These are phyloP conservation scores for Mesopsocus fuscifrons DNA, from an alignment of 2,888 invertebrate species.

Conservation along the genomic window DNA sequence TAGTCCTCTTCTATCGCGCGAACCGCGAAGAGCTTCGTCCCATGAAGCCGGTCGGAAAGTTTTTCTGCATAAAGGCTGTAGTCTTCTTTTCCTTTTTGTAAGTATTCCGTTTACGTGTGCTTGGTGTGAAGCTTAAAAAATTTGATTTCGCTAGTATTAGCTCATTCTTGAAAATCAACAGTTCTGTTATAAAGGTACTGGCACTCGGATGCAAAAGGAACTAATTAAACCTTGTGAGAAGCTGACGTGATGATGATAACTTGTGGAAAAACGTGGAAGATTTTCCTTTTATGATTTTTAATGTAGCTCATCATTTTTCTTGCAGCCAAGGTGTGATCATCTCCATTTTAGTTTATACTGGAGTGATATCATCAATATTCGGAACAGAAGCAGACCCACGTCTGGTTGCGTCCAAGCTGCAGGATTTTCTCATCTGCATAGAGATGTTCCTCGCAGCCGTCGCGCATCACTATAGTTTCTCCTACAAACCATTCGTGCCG, in stretches of 20 bases:
- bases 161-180: conserved; percentile 11
- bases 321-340: conserved; percentile 82
- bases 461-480: conserved; percentile 90
- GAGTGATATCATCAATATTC: conserved; percentile 58
- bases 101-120: too few relatives aligned
- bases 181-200: too few relatives aligned
- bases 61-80: conserved; percentile 91
- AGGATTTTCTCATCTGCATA: conserved; percentile 91
- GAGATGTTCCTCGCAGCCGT: conserved; percentile 95
- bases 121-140: not conserved
- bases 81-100: conserved; percentile 98
- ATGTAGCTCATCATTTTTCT: conserved; percentile 18
- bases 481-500: conserved; percentile 64
- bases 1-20: conserved; percentile 83
- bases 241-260: too few relatives aligned
- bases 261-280: too few relatives aligned
- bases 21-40: conserved; percentile 71
- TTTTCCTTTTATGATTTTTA: conserved; percentile 3
- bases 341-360: conserved; percentile 64
- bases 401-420: conserved; percentile 62
- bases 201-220: too few relatives aligned
- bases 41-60: conserved; percentile 88
- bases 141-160: conserved; percentile 6
- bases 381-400: conserved; percentile 46
- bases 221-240: too few relatives aligned